A percentile compares a stretch with the other conserved stretches of the same genome.
Evolutionary conservation across 2,888 invertebrate species (phyloP).

Genomic region (Euzophera pinguis): DNA sequence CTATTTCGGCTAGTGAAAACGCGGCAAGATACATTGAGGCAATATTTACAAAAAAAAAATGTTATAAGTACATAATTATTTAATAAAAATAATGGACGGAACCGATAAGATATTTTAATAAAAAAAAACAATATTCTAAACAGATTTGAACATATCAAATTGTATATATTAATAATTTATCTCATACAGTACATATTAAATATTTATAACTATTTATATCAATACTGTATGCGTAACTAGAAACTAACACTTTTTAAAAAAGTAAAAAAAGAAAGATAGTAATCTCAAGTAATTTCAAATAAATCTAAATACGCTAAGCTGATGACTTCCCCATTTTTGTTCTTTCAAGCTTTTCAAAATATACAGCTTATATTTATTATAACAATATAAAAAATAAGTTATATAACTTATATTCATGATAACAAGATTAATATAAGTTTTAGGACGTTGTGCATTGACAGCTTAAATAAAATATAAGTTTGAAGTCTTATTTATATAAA

Average conservation of each 20-base stretch:
- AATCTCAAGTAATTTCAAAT: slow-evolving; percentile 78
- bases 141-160: slow-evolving; percentile 55
- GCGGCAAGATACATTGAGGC: slow-evolving; percentile 32
- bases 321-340: slow-evolving; percentile 40
- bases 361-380: slow-evolving; percentile 38
- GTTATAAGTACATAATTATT: slow-evolving; percentile 42
- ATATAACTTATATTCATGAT: slow-evolving; percentile 34
- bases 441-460: slow-evolving; percentile 59
- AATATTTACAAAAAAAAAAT: slow-evolving; percentile 44
- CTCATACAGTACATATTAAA: slow-evolving; percentile 36
- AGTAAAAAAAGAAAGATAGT: slow-evolving; percentile 65
- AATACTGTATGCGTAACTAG: slow-evolving; percentile 37
- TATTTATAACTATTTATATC: slow-evolving; percentile 23
- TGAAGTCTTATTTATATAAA: slow-evolving; percentile 14
- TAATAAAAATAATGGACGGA: slow-evolving; percentile 65
- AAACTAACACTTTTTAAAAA: slow-evolving; percentile 61
- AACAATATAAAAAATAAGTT: slow-evolving; percentile 39
- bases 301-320: slow-evolving; percentile 42
- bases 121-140: slow-evolving; percentile 41
- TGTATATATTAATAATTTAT: slow-evolving; percentile 39
- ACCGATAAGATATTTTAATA: slow-evolving; percentile 66
- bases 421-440: slow-evolving; percentile 41
- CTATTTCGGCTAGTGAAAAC: slow-evolving; percentile 27
- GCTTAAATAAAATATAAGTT: slow-evolving; percentile 34
- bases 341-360: slow-evolving; percentile 27